Base-by-base conservation (phyloP, 2,888 invertebrate genomes). In the Drosophila prolongata region DNA sequence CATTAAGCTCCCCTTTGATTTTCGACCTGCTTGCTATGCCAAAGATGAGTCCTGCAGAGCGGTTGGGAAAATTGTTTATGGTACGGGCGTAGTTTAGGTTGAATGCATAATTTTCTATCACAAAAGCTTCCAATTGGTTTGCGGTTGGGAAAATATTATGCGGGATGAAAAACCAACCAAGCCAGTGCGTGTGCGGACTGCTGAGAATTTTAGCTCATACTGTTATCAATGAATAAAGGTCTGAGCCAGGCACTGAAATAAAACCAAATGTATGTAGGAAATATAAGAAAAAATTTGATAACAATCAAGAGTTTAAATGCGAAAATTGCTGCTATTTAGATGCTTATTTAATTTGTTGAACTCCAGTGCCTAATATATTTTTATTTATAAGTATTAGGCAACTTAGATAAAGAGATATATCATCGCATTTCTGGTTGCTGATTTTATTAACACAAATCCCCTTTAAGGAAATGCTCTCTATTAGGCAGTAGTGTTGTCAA, bases 101-200 rank as follows among this genome's bases (percentile, higher is more conserved):
- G 55, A 66, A 61, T 76, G 81, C 68, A 80, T 75, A 78, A 75
- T 57, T 71, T 71, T 61, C 38, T 62, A 71, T 68, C 47, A 59
- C 27, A 60, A 67, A 37, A 42, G 19, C 40, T 43, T 58, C n/a
- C 13, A 16, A 47, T 40, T 49, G 46, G 24, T 46, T 56, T 54
- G 38, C 16, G 50, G 42, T 49, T 59, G 53, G 42, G 30, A 58
- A 47, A 27, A 42, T 35, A 67, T 47, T 47, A 49, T 69, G 67
- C 47, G 53, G 68, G 37, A 47, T 43, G 11, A 8, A 9, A 11
- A n/a, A 11, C 11, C 16, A 19, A 49, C n/a, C 40, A 16, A 43
- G 16, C 14, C 6, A 10, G 24, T 47, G 47, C 16, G 35, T 43
- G 42, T 47, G 40, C 19, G 47, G 24, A 16, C 30, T 46, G 44